These are phyloP conservation scores for Meiosimyza platycephala DNA, from an alignment of 2,888 invertebrate species.

Conservation along the genomic window DNA sequence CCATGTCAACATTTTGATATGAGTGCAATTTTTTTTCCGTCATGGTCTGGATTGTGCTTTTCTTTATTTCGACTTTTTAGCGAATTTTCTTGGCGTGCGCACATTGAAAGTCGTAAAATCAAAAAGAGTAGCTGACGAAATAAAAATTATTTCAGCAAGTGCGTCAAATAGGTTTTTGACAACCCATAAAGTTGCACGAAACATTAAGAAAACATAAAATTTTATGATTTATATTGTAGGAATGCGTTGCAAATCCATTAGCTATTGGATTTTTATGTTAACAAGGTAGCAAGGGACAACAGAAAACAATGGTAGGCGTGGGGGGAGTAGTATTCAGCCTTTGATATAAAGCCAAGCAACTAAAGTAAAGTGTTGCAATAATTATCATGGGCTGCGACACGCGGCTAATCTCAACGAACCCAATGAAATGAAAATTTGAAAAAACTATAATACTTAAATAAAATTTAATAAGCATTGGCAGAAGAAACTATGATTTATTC, in stretches of 20 bases:
- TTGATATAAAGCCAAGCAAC: too few relatives aligned
- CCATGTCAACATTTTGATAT: slow-evolving; percentile 56
- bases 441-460: too few relatives aligned
- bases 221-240: slow-evolving; percentile 28
- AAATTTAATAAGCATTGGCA: too few relatives aligned
- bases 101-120: slow-evolving; percentile 55
- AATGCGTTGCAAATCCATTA: slow-evolving; percentile 33
- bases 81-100: not conserved
- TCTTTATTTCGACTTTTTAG: not conserved
- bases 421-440: too few relatives aligned
- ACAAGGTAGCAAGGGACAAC: slow-evolving; percentile 16
- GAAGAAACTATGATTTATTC: too few relatives aligned
- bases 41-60: slow-evolving; percentile 2
- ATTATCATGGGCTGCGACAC: too few relatives aligned
- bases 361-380: too few relatives aligned
- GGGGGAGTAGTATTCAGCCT: too few relatives aligned
- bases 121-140: slow-evolving; percentile 52
- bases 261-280: slow-evolving; percentile 18
- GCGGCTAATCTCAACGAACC: too few relatives aligned
- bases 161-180: slow-evolving; percentile 62
- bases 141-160: slow-evolving; percentile 57
- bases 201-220: slow-evolving; percentile 17
- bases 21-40: slow-evolving; percentile 55
- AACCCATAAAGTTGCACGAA: slow-evolving; percentile 53
- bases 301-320: too few relatives aligned